A percentile compares a stretch with the other conserved stretches of the same genome.
Evolutionary conservation across 1,140 invertebrate species (phyloP).

Genomic region (Macrostomum lignano): DNA sequence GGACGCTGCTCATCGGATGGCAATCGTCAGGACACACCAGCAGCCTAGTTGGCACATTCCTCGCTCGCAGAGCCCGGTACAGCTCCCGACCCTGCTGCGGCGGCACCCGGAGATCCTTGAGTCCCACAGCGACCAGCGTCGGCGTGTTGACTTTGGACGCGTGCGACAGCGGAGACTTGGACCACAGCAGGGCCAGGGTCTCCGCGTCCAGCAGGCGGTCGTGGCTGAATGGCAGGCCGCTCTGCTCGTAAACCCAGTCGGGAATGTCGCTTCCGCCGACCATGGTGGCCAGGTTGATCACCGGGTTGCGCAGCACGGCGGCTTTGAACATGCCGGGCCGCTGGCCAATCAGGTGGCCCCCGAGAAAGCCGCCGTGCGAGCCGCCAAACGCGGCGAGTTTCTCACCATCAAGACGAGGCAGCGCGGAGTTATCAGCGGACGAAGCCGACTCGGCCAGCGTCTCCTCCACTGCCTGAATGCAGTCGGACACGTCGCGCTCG

Average conservation of each 20-base stretch:
- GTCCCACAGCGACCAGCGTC: constrained; percentile 44
- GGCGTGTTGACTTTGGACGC: constrained; percentile 33
- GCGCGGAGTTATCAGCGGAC: too few species aligned
- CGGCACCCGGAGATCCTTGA: constrained; percentile 49
- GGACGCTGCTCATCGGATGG: not conserved
- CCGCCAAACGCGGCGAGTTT: constrained; percentile 33
- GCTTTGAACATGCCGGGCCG: constrained; percentile 39
- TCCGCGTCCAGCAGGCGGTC: constrained; percentile 1
- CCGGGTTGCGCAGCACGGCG: constrained; percentile 37
- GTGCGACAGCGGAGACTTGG: not conserved
- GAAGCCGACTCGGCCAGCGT: not conserved
- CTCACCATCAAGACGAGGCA: constrained; percentile 9
- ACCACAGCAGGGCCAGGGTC: not conserved
- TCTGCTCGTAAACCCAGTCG: constrained; percentile 35
- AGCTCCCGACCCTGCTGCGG: constrained; percentile 39
- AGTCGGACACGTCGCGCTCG: constrained; percentile 44
- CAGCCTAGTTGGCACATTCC: constrained; percentile 9
- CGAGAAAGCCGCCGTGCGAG: constrained; percentile 59
- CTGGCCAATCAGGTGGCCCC: constrained; percentile 45
- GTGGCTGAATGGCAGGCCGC: not conserved
- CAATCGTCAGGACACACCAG: not conserved
- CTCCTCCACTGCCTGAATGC: constrained; percentile 20
- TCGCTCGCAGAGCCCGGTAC: constrained; percentile 23
- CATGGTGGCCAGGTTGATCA: constrained; percentile 36
- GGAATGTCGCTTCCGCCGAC: constrained; percentile 42